Conservation (phyloP, 2,888 invertebrate species). For the Rugalucina vietnamica region DNA sequence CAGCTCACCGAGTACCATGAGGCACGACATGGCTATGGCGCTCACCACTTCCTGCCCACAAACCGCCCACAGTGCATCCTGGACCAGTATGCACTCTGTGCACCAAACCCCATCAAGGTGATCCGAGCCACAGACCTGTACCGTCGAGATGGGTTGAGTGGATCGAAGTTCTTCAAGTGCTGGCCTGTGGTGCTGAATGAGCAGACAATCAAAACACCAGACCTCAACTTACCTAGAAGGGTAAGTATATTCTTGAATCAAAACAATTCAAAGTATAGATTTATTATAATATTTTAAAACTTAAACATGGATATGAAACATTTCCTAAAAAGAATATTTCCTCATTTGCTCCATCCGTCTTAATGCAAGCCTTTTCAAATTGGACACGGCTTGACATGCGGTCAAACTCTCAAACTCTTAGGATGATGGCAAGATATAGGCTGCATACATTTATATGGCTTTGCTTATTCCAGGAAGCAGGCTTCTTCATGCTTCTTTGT, state of each 20-base stretch:
- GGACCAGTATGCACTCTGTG: slow-evolving; percentile 92
- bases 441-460: too few relatives aligned
- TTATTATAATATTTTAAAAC: too few relatives aligned
- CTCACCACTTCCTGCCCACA: slow-evolving; percentile 90
- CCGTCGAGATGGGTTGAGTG: slow-evolving; percentile 76
- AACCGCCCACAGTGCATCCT: slow-evolving; percentile 91
- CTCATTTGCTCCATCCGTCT: too few relatives aligned
- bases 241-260: slow-evolving; percentile 52
- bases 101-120: slow-evolving; percentile 81
- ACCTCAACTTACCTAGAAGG: slow-evolving; percentile 71
- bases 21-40: slow-evolving; percentile 88
- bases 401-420: too few relatives aligned
- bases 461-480: too few relatives aligned
- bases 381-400: too few relatives aligned
- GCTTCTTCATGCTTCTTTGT: too few relatives aligned
- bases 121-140: slow-evolving; percentile 76
- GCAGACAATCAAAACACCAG: slow-evolving; percentile 69
- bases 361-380: too few relatives aligned
- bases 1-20: slow-evolving; percentile 86
- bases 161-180: slow-evolving; percentile 75
- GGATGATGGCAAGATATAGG: too few relatives aligned
- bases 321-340: too few relatives aligned
- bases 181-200: slow-evolving; percentile 79
- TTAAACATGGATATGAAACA: too few relatives aligned
- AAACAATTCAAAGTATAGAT: too few relatives aligned